Evolutionary conservation across 2,797 vertebrate genomes (phyloP).

Genomic region (Falco columbarius): DNA sequence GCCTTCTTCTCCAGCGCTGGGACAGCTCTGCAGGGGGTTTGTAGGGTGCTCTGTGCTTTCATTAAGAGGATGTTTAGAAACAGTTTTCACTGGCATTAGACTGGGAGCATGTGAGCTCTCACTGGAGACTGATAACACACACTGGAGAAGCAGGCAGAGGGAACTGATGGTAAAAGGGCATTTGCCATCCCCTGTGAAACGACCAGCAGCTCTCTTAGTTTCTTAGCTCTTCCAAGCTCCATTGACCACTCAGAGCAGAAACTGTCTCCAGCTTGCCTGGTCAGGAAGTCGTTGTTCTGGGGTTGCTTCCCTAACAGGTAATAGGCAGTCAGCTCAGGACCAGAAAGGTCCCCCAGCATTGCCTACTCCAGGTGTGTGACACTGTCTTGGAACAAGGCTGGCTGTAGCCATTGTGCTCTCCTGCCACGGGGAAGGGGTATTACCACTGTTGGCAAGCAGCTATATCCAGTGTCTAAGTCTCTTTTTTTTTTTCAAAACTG

Average conservation of each 20-base stretch:
- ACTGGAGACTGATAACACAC: constrained; percentile 45
- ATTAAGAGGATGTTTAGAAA: constrained; percentile 69
- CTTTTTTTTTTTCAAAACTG: constrained; percentile 35
- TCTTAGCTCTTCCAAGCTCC: constrained; percentile 15
- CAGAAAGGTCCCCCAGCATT: background rate
- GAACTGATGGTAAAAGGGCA: constrained; percentile 26
- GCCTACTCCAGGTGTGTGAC: constrained; percentile 31
- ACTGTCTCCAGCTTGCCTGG: background rate
- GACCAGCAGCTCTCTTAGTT: background rate
- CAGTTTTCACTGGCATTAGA: constrained; percentile 63
- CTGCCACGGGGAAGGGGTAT: constrained; percentile 27
- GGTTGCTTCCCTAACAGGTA: background rate
- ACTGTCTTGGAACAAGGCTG: constrained; percentile 37
- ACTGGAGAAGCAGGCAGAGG: constrained; percentile 38
- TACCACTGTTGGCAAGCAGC: constrained; percentile 23
- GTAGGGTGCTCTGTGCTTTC: constrained; percentile 69
- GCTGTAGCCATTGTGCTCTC: constrained; percentile 43
- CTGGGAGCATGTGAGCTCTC: constrained; percentile 52
- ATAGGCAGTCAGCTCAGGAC: constrained; percentile 32
- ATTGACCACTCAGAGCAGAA: background rate
- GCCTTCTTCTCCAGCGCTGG: background rate
- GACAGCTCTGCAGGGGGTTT: constrained; percentile 45
- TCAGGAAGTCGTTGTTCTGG: background rate
- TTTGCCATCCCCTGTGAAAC: background rate
- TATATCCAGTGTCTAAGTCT: constrained; percentile 26